These are phyloP conservation scores for Panthera tigris DNA, from an alignment of 2,113 vertebrate species.

Conservation along the genomic window DNA sequence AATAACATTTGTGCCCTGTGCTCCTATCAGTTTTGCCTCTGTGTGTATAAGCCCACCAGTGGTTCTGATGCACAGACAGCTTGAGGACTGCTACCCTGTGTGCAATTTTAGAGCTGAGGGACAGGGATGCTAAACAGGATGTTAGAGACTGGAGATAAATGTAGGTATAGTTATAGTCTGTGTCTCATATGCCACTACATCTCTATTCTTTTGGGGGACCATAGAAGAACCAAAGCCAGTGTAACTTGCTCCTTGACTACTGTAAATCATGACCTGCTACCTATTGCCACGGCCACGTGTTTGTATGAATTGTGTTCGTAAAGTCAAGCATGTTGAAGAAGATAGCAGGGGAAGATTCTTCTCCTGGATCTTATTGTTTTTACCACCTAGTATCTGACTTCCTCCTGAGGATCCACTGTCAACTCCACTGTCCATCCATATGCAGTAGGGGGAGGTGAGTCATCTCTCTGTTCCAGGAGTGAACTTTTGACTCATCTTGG, in stretches of 20 bases:
- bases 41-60: background rate
- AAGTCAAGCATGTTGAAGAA: background rate
- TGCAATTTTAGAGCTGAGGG: background rate
- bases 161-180: background rate
- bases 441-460: background rate
- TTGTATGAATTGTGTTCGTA: background rate
- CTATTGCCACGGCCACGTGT: background rate
- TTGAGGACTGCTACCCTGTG: background rate
- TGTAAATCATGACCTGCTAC: background rate
- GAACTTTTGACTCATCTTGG: background rate
- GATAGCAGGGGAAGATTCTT: background rate
- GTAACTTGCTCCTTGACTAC: background rate
- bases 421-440: background rate
- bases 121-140: background rate
- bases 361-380: background rate
- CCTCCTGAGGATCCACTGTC: background rate
- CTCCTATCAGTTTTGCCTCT: background rate
- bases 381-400: background rate
- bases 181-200: conserved; percentile 66
- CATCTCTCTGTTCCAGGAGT: background rate
- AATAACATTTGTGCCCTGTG: background rate
- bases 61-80: background rate
- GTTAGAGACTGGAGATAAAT: background rate
- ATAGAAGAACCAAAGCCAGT: background rate
- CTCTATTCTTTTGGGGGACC: conserved; percentile 49